Base-by-base conservation (phyloP, 2,113 vertebrate species). In the Oryzias curvinotus region DNA sequence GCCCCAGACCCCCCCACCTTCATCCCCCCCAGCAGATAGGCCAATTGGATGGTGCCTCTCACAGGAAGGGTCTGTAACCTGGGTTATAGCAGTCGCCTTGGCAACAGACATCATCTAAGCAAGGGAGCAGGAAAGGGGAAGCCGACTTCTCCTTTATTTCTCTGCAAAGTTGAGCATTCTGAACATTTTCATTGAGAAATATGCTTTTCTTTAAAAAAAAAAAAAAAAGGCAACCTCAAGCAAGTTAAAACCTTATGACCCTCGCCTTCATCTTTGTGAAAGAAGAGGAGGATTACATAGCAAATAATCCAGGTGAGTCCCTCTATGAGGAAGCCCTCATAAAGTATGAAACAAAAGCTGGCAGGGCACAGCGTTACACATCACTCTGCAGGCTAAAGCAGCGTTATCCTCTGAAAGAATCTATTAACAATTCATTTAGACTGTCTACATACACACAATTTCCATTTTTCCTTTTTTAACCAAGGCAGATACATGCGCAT, bases 51-150 rank as follows among this genome's bases (percentile, higher is more conserved):
- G 74, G 60, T 15, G n/a, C 62, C 18, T 70, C 76, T 78, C 77
- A 69, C 73, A 84, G 85, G 81, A 88, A 86, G 78, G 68, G 72
- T 77, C 77, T 52, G 77, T 82, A 85, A 86, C 82, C 84, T 86
- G 82, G 82, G 81, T 84, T 83, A 78, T 65, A 66, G 73, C 45
- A 43, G 80, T 90, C 69, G 59, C 86, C 89, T 79, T 82, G 89
- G 86, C 83, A 90, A 90, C 86, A 86, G 68, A 85, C 80, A 74
- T 81, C 75, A 74, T 73, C 74, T 55, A 56, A 28, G 51, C 59
- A 67, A 28, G 65, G 76, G 62, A 70, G 73, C 28, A 17, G 54
- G 80, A 56, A 62, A 58, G 69, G 58, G 30, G 53, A 73, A 65
- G 75, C 45, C 42, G 63, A 78, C 61, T 84, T 84, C 52, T 73